phyloP scores from a whole-genome alignment of 30 jellyfish, hydroid and myxozoan genomes.

The Hydractinia symbiolongicarpus region DNA sequence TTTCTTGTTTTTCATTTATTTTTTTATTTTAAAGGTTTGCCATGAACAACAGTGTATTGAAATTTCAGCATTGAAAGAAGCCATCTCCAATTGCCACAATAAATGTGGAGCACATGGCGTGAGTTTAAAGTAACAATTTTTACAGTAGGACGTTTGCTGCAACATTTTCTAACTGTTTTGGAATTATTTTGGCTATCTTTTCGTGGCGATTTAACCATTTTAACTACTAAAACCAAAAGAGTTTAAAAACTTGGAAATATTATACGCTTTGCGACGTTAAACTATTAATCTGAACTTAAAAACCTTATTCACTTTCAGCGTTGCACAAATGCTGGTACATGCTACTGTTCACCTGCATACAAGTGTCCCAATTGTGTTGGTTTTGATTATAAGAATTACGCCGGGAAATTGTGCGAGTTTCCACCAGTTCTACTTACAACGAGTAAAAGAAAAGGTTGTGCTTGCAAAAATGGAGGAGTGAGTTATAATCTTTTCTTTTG shows the following conservation, averaged over 20 bases:
- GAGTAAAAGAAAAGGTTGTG: neutral
- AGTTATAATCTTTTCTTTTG: neutral
- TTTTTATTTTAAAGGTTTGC: neutral
- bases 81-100: neutral
- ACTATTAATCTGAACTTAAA: neutral
- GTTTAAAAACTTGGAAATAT: too few relatives aligned
- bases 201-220: too few relatives aligned
- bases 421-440: neutral
- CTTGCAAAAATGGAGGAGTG: slow-evolving; percentile 8
- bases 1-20: neutral
- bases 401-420: neutral
- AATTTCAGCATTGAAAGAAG: neutral
- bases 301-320: neutral
- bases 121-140: neutral
- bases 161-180: too few relatives aligned
- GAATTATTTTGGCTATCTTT: too few relatives aligned
- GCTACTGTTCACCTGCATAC: neutral
- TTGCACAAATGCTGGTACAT: neutral
- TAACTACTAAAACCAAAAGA: too few relatives aligned
- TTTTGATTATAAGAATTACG: neutral
- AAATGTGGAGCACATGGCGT: slow-evolving; percentile 12
- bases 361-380: neutral
- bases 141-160: too few relatives aligned
- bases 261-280: neutral
- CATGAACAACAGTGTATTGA: slow-evolving; percentile 7